Evolutionary conservation across 2,888 invertebrate species (phyloP).

Genomic region (Encarsia formosa): DNA sequence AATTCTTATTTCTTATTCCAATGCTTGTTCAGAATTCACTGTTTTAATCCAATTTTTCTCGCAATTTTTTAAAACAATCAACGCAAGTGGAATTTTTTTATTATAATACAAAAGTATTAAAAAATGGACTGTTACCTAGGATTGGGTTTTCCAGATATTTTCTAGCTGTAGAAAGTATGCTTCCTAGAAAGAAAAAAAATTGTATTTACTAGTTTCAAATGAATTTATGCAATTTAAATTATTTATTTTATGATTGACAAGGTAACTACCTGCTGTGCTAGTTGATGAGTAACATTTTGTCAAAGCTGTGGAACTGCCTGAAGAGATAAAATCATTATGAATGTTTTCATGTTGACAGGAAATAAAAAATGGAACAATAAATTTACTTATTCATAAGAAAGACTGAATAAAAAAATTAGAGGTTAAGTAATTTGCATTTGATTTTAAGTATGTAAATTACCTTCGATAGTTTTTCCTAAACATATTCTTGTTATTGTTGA

Average conservation of each 20-base stretch:
- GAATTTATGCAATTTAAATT: background rate
- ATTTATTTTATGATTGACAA: background rate
- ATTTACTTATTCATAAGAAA: no score
- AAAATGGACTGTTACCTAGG: conserved; percentile 40
- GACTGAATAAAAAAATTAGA: background rate
- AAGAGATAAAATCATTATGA: no score
- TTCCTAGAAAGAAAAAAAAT: conserved; percentile 20
- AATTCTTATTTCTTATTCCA: no score
- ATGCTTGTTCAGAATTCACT: no score
- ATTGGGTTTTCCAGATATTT: conserved; percentile 31
- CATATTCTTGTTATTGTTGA: conserved; percentile 31
- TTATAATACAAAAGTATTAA: no score
- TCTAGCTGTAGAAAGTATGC: conserved; percentile 27
- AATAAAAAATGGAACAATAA: no score
- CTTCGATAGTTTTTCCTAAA: conserved; percentile 31
- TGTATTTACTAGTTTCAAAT: background rate
- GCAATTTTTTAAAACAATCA: no score
- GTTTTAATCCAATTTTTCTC: no score
- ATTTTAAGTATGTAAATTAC: conserved; percentile 28
- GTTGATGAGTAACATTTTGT: conserved; percentile 1
- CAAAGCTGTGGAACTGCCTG: conserved; percentile 5
- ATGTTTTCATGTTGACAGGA: no score
- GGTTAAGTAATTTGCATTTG: conserved; percentile 7
- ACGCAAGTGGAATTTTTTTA: no score
- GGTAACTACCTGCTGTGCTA: conserved; percentile 4